Conservation (phyloP, 2,113 vertebrate species). For the Arvicanthis niloticus region DNA sequence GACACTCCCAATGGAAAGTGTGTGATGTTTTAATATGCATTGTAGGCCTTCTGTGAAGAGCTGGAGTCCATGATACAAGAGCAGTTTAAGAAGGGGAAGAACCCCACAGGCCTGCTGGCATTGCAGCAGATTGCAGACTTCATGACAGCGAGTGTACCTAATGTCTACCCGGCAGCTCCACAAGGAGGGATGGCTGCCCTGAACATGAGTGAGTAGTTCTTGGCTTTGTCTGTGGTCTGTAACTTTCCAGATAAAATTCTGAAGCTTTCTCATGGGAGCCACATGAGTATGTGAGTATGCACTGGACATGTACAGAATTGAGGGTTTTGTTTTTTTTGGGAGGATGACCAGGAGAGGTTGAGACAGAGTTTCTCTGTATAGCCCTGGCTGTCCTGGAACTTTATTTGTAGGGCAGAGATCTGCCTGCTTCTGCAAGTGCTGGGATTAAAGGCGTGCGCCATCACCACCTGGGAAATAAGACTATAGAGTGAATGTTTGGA, state of each 20-base stretch:
- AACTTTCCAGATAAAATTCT: not conserved
- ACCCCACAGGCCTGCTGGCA: slow-evolving; percentile 95
- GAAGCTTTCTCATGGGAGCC: not conserved
- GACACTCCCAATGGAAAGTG: not conserved
- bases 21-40: slow-evolving; percentile 39
- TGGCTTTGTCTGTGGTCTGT: rapidly evolving
- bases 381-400: not conserved
- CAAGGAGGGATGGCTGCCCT: slow-evolving; percentile 98
- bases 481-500: not conserved
- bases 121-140: slow-evolving; percentile 99
- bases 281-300: not conserved
- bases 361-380: not conserved
- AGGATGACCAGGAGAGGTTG: too few relatives aligned
- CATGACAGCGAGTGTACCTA: slow-evolving; percentile 96
- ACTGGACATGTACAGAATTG: not conserved
- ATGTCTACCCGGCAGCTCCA: slow-evolving; percentile 95
- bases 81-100: slow-evolving; percentile 98
- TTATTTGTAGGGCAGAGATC: not conserved
- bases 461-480: too few relatives aligned
- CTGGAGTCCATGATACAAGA: slow-evolving; percentile 99
- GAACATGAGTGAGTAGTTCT: slow-evolving; percentile 95
- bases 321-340: not conserved
- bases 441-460: not conserved
- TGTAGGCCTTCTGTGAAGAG: slow-evolving; percentile 98
- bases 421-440: not conserved